Evolutionary conservation across 2,888 invertebrate genomes (phyloP).

Genomic region (Argyresthia goedartella): DNA sequence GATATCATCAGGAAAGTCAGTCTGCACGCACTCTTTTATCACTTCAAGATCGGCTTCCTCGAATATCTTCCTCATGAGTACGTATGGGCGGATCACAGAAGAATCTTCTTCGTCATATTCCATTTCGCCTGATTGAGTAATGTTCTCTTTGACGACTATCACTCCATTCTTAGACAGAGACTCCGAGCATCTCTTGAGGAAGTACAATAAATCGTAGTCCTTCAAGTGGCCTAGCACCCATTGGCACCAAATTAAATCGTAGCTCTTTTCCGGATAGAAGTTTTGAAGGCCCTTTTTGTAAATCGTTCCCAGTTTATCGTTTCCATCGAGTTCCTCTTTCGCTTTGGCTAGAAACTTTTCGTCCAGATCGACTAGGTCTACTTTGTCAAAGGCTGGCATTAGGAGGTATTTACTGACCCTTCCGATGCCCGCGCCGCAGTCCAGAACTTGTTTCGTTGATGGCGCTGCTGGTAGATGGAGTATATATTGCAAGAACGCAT

Average conservation of each 20-base stretch:
- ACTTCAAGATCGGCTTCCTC: slow-evolving; percentile 77
- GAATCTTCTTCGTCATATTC: slow-evolving; percentile 88
- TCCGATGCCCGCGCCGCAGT: slow-evolving; percentile 98
- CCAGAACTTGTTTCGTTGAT: slow-evolving; percentile 78
- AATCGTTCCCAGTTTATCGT: slow-evolving; percentile 74
- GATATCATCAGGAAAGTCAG: slow-evolving; percentile 88
- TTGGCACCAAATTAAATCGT: slow-evolving; percentile 97
- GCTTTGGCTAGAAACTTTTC: slow-evolving; percentile 84
- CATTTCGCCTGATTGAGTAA: slow-evolving; percentile 73
- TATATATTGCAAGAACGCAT: slow-evolving; percentile 75
- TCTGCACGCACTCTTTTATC: slow-evolving; percentile 77
- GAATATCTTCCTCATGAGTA: slow-evolving; percentile 75
- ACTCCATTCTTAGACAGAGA: slow-evolving; percentile 34
- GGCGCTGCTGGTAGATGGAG: slow-evolving; percentile 57
- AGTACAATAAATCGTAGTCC: slow-evolving; percentile 84
- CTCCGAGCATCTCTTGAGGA: slow-evolving; percentile 74
- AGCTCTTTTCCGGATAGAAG: slow-evolving; percentile 82
- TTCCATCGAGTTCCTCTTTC: slow-evolving; percentile 51
- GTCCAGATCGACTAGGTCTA: slow-evolving; percentile 95
- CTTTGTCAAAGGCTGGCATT: slow-evolving; percentile 81
- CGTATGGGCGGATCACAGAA: slow-evolving; percentile 86
- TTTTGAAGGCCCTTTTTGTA: slow-evolving; percentile 84
- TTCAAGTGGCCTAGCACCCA: slow-evolving; percentile 94
- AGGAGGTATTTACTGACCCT: slow-evolving; percentile 89
- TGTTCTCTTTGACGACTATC: slow-evolving; percentile 76